These are phyloP conservation scores for Calephelis perditalis DNA, from an alignment of 2,888 invertebrate species.

Conservation along the genomic window DNA sequence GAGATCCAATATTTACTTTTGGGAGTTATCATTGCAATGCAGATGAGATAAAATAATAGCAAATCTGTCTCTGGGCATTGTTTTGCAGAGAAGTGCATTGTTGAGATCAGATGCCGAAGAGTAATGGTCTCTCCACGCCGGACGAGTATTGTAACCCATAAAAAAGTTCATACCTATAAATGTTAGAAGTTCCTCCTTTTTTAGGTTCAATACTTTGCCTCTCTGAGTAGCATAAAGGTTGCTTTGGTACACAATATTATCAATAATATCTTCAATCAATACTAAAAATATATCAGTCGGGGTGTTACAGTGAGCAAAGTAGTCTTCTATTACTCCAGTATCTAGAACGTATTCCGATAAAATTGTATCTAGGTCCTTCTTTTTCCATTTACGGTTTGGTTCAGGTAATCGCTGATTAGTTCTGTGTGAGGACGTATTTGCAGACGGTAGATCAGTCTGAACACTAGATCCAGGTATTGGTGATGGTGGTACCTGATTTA, in stretches of 20 bases:
- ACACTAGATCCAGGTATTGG: constrained; percentile 14
- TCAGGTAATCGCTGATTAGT: constrained; percentile 28
- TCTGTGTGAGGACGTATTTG: constrained; percentile 29
- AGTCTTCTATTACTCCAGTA: constrained; percentile 29
- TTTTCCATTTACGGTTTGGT: constrained; percentile 31
- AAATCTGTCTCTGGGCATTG: constrained; percentile 32
- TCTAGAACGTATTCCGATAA: constrained; percentile 29
- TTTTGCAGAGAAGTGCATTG: constrained; percentile 27
- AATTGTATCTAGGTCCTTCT: constrained; percentile 28
- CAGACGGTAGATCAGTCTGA: constrained; percentile 9
- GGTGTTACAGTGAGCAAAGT: constrained; percentile 29
- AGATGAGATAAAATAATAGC: constrained; percentile 30
- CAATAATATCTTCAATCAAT: constrained; percentile 29
- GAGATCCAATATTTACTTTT: constrained; percentile 6
- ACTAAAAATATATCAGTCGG: constrained; percentile 32
- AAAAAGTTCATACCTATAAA: too few relatives aligned
- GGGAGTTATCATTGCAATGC: constrained; percentile 29
- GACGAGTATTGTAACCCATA: too few relatives aligned
- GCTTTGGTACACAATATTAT: constrained; percentile 32
- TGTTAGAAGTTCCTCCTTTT: too few relatives aligned
- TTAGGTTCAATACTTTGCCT: constrained; percentile 25
- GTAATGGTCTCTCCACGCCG: constrained; percentile 29
- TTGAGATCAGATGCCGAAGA: constrained; percentile 30
- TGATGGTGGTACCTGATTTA: constrained; percentile 31
- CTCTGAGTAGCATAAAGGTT: constrained; percentile 31